These are phyloP conservation scores for Darevskia nairensis DNA, from an alignment of 2,797 vertebrate species.

Conservation along the genomic window DNA sequence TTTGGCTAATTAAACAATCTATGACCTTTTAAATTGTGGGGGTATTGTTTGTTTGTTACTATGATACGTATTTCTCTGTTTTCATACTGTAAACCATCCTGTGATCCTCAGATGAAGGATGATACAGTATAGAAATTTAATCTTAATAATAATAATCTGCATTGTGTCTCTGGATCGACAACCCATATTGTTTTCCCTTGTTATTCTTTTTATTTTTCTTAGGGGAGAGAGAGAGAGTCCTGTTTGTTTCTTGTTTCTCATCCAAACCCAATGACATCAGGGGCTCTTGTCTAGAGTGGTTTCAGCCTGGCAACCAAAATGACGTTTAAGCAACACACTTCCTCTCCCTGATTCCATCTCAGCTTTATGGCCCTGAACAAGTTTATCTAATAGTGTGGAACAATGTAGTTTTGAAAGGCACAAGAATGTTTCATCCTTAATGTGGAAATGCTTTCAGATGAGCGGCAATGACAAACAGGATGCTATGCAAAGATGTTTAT, in stretches of 20 bases:
- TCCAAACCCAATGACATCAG: not conserved
- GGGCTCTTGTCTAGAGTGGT: not conserved
- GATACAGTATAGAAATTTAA: no score
- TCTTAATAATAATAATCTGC: not conserved
- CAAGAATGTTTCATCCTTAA: slow-evolving; percentile 49
- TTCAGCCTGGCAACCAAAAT: slow-evolving; percentile 9
- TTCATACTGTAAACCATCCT: no score
- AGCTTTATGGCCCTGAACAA: slow-evolving; percentile 18
- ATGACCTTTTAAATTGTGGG: no score
- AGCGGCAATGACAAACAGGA: slow-evolving; percentile 36
- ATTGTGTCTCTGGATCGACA: not conserved
- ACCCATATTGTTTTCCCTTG: not conserved
- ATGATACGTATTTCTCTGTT: no score
- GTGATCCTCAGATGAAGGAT: no score
- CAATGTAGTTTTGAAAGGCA: slow-evolving; percentile 40
- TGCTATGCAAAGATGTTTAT: slow-evolving; percentile 67
- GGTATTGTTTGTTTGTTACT: no score
- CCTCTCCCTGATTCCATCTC: not conserved
- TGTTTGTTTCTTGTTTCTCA: not conserved
- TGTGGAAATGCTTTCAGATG: slow-evolving; percentile 62
- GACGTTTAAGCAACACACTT: slow-evolving; percentile 30
- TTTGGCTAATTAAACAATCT: no score
- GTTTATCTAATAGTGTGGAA: slow-evolving; percentile 21
- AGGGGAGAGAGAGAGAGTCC: no score
- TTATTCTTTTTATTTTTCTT: not conserved